Evolutionary conservation across 2,888 invertebrate species (phyloP).

Genomic region (Diadegma fenestrale): DNA sequence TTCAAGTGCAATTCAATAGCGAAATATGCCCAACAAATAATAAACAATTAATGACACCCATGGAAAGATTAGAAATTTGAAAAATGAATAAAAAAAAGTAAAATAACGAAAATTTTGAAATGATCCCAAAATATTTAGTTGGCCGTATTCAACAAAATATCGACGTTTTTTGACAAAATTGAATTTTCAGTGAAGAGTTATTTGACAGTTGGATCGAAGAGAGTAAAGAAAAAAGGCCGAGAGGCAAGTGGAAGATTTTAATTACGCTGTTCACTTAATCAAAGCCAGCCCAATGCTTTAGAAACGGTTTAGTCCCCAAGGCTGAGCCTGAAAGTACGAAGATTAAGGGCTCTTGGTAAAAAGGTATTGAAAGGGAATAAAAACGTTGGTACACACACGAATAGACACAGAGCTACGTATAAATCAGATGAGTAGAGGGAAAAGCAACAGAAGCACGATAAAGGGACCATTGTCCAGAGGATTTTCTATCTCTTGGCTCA

Average conservation of each 20-base stretch:
- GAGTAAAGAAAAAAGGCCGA: slow-evolving; percentile 25
- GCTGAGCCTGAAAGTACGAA: slow-evolving; percentile 49
- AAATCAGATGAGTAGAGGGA: neutral
- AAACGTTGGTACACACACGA: neutral
- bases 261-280: slow-evolving; percentile 62
- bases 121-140: no score
- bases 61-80: no score
- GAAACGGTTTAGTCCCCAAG: slow-evolving; percentile 40
- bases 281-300: slow-evolving; percentile 20
- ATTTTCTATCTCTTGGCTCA: slow-evolving; percentile 43
- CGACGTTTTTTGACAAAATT: no score
- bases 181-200: no score
- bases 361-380: slow-evolving; percentile 50
- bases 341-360: slow-evolving; percentile 65
- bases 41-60: no score
- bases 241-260: slow-evolving; percentile 62
- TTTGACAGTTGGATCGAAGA: neutral
- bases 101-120: no score
- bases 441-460: slow-evolving; percentile 24
- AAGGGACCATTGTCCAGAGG: slow-evolving; percentile 37
- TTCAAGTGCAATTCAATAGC: no score
- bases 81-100: no score
- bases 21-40: no score
- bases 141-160: no score
- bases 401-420: neutral